Base-by-base conservation (phyloP, 1,140 invertebrate genomes). In the Monomorium pharaonis region DNA sequence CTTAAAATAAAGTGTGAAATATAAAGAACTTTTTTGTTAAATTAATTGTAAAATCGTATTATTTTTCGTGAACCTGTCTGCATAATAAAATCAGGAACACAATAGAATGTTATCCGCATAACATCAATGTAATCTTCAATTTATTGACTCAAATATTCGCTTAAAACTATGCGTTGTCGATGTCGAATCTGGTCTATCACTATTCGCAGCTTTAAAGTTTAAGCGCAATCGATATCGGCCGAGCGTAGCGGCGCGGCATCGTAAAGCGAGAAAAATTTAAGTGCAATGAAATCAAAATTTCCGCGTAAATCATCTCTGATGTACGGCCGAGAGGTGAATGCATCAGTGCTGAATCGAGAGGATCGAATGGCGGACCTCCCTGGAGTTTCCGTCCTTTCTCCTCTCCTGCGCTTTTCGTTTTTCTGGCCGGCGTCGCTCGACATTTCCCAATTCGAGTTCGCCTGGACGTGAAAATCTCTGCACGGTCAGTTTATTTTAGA, bases 401-500 rank as follows among this genome's bases (percentile, higher is more conserved):
- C 44, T 75, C 37, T 42, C 49, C 58, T 60, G 24, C n/a, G 80
- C 44, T 70, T 65, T 37, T 86, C 74, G 58, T 88, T 85, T 85
- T 81, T 86, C 60, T 76, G 67, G 51, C 67, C 62, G 37, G 49
- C 76, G 81, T 86, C 80, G 69, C 70, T 84, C 81, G 80, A 65
- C 88, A 70, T 85, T 81, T 89, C 72, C 86, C 74, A 85, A 87
- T 85, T 88, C 85, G 85, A 89, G 86, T 74, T 85, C 69, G 85
- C 44, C 81, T 91, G 84, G 75, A 90, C 87, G 80, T 86, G 72
- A 90, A 92, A 92, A 91, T 92, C 89, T 91, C 88, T 80, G 88
- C 90, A 88, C 78, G 90, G 89, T 92, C 91, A 91, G 89, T 92
- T 91, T 89, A 90, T 92, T 92, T 90, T 91, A 88, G 86, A 91